phyloP scores from a whole-genome alignment of 2,797 vertebrate genomes.

The Lepilemur ruficaudatus region DNA sequence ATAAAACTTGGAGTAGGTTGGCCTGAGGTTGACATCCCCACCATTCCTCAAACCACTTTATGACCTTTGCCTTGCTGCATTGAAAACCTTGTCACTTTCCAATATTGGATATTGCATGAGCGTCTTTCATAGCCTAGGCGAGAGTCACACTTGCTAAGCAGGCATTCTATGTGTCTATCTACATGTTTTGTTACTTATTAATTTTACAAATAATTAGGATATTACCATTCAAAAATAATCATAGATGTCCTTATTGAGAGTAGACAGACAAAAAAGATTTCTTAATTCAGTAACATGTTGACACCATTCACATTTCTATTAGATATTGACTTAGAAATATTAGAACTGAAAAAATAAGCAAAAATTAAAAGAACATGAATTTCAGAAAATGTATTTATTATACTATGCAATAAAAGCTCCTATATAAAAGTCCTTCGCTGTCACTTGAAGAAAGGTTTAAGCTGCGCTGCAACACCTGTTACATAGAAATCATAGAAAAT shows the following conservation, averaged over 20 bases:
- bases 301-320: neutral
- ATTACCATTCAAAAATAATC: neutral
- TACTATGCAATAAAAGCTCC: neutral
- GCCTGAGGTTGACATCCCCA: neutral
- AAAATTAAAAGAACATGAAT: neutral
- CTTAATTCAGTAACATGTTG: neutral
- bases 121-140: neutral
- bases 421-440: neutral
- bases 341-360: neutral
- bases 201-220: neutral
- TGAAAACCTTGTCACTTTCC: neutral
- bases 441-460: neutral
- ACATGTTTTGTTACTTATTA: neutral
- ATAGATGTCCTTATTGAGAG: neutral
- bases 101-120: neutral
- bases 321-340: neutral
- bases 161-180: neutral
- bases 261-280: neutral
- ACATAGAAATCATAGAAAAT: constrained; percentile 31
- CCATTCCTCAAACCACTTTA: neutral
- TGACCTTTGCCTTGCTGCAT: neutral
- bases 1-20: neutral
- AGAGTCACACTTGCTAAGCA: neutral
- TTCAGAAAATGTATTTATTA: neutral
- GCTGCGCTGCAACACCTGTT: neutral